Percentiles rank a stretch among this genome's conserved stretches.
Conservation (phyloP, 2,113 vertebrate species). For the Myiozetetes cayanensis region DNA sequence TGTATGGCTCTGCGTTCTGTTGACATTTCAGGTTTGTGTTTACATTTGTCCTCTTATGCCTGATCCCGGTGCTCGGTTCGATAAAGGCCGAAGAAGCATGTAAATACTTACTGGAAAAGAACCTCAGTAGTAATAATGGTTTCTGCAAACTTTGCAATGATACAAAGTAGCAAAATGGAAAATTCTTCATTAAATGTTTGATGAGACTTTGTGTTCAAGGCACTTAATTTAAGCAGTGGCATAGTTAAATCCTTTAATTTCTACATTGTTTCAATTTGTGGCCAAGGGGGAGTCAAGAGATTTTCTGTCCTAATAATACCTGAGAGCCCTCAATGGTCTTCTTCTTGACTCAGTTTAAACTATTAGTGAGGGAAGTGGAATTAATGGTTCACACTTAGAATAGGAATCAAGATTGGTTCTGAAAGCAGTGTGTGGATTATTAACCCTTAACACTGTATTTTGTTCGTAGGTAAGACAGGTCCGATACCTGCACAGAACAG, state of each 20-base stretch:
- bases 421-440: neutral
- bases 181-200: neutral
- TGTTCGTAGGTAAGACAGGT: slow-evolving; percentile 79
- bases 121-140: neutral
- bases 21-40: neutral
- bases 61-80: neutral
- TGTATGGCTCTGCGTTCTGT: neutral
- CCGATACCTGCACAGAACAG: slow-evolving; percentile 81
- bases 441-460: neutral
- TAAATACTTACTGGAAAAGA: neutral
- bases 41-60: neutral
- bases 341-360: neutral
- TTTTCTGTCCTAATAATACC: neutral
- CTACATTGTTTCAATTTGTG: neutral
- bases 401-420: neutral
- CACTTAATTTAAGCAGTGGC: neutral
- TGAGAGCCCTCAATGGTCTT: neutral
- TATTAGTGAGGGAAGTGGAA: neutral
- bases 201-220: neutral
- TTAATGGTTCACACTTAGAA: neutral
- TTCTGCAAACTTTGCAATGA: neutral
- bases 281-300: neutral
- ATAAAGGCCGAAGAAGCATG: neutral
- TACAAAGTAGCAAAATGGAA: neutral
- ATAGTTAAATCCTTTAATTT: neutral